Conservation (phyloP, 2,113 vertebrate genomes). For the Catharus minimus region DNA sequence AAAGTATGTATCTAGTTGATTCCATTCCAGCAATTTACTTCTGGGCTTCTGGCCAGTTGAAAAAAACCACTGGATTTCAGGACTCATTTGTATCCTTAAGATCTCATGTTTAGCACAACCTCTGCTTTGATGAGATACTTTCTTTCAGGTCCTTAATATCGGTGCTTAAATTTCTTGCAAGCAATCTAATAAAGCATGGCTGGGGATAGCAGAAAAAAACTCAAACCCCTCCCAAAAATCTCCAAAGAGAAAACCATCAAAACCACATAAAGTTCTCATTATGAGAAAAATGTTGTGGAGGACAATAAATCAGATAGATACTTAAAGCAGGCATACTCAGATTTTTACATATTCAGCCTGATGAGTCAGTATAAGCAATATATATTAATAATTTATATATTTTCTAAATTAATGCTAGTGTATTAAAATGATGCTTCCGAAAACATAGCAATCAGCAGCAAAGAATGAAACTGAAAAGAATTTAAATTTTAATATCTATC, state of each 20-base stretch:
- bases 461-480: background rate
- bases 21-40: background rate
- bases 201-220: background rate
- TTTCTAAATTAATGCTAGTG: background rate
- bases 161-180: background rate
- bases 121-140: background rate
- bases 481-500: background rate
- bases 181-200: background rate
- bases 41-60: background rate
- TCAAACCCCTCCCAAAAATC: rapidly evolving
- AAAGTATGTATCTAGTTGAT: background rate
- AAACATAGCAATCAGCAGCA: background rate
- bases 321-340: background rate
- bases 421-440: background rate
- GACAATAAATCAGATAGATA: background rate
- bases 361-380: background rate
- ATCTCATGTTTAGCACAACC: background rate
- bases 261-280: background rate
- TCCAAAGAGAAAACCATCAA: background rate
- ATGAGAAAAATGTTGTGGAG: background rate
- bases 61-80: background rate
- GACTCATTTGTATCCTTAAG: background rate
- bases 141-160: background rate
- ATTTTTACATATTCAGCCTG: background rate
- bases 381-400: background rate